Conservation (phyloP, 2,797 vertebrate species). For the Thalassophryne amazonica region DNA sequence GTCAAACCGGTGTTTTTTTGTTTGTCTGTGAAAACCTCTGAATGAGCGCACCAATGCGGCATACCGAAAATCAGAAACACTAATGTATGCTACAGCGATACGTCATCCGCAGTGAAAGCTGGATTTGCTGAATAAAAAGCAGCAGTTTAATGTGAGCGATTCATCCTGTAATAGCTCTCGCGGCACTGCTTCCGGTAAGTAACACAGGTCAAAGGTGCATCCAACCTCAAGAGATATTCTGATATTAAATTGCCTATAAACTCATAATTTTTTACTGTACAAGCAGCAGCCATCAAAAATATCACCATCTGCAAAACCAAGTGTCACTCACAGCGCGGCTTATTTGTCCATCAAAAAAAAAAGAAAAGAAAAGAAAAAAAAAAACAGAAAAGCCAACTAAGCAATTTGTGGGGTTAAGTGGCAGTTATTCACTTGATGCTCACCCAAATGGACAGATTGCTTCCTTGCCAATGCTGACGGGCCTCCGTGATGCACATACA, state of each 20-base stretch:
- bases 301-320: slow-evolving; percentile 20
- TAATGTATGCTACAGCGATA: not conserved
- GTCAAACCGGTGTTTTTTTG: slow-evolving; percentile 39
- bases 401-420: slow-evolving; percentile 71
- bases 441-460: slow-evolving; percentile 69
- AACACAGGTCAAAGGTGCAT: slow-evolving; percentile 1
- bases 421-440: slow-evolving; percentile 68
- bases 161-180: not conserved
- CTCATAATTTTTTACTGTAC: not conserved
- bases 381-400: slow-evolving; percentile 48
- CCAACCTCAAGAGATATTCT: not conserved
- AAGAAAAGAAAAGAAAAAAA: not conserved
- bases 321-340: slow-evolving; percentile 30
- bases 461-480: slow-evolving; percentile 61
- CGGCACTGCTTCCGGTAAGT: not conserved
- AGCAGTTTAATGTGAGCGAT: not conserved
- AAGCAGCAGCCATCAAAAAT: slow-evolving; percentile 4
- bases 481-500: slow-evolving; percentile 55
- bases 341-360: slow-evolving; percentile 44
- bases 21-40: slow-evolving; percentile 20
- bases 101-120: not conserved
- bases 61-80: slow-evolving; percentile 8
- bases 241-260: not conserved
- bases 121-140: not conserved
- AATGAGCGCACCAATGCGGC: not conserved